These are phyloP conservation scores for Epirrhoe alternata DNA, from an alignment of 2,888 invertebrate genomes.

Conservation along the genomic window DNA sequence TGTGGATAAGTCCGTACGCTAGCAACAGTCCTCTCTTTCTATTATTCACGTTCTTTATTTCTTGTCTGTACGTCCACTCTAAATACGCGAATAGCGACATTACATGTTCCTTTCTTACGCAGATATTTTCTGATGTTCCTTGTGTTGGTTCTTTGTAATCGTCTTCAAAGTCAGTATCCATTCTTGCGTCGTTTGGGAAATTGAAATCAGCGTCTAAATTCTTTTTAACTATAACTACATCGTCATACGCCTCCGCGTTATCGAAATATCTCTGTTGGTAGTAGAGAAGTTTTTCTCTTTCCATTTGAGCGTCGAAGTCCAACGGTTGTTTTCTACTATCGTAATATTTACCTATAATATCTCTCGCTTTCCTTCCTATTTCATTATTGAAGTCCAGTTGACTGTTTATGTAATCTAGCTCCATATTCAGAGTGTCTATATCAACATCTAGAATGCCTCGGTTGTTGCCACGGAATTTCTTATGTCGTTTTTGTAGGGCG, in stretches of 20 bases:
- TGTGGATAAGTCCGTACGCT: constrained; percentile 93
- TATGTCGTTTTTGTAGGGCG: constrained; percentile 53
- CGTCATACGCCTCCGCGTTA: constrained; percentile 76
- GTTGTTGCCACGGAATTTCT: constrained; percentile 45
- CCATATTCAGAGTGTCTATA: constrained; percentile 75
- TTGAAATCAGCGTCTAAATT: constrained; percentile 82
- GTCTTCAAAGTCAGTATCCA: constrained; percentile 77
- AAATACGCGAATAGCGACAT: constrained; percentile 92
- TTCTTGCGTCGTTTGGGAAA: constrained; percentile 77
- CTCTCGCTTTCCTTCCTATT: constrained; percentile 74
- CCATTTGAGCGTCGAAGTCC: constrained; percentile 83
- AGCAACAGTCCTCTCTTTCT: constrained; percentile 88
- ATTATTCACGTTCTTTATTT: constrained; percentile 86
- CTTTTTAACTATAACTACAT: constrained; percentile 79
- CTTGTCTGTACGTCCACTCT: constrained; percentile 90
- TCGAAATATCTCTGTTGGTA: constrained; percentile 79
- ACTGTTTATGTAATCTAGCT: constrained; percentile 76
- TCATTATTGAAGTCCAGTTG: constrained; percentile 77
- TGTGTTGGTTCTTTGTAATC: constrained; percentile 76
- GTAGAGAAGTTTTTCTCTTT: constrained; percentile 76
- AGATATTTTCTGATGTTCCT: constrained; percentile 75
- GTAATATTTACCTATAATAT: constrained; percentile 74
- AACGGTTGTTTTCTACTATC: constrained; percentile 69
- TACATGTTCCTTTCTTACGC: constrained; percentile 89
- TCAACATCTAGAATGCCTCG: constrained; percentile 71